Percentiles rank a stretch among this genome's conserved stretches.
phyloP scores from a whole-genome alignment of 1,140 invertebrate genomes.

The Drosophila pruinosa region DNA sequence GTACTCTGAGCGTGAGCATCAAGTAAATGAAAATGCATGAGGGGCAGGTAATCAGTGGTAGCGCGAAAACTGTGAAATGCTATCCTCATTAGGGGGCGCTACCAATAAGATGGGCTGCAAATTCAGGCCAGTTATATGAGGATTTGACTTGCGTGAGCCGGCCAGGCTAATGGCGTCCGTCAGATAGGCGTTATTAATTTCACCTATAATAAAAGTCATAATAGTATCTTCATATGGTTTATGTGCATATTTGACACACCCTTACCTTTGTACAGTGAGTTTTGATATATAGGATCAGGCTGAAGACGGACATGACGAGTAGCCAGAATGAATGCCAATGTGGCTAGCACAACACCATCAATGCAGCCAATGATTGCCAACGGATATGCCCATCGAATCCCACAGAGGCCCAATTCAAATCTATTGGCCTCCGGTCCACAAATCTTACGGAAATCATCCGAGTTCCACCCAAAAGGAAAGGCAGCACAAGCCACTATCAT shows the following conservation, averaged over 20 bases:
- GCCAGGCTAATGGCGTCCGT: slow-evolving; percentile 91
- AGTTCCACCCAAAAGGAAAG: slow-evolving; percentile 97
- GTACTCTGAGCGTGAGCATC: background rate
- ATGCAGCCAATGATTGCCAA: slow-evolving; percentile 95
- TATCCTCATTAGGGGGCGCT: slow-evolving; percentile 85
- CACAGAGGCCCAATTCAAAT: slow-evolving; percentile 91
- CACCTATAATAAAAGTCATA: slow-evolving; percentile 85
- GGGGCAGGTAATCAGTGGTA: slow-evolving; percentile 52
- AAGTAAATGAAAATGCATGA: background rate
- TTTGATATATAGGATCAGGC: slow-evolving; percentile 89
- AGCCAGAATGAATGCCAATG: slow-evolving; percentile 96
- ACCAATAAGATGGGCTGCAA: slow-evolving; percentile 90
- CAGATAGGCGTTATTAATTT: slow-evolving; percentile 93
- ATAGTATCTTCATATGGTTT: background rate
- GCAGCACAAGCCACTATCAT: slow-evolving; percentile 93
- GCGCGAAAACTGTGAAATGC: slow-evolving; percentile 90
- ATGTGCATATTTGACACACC: background rate
- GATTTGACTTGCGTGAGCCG: slow-evolving; percentile 90
- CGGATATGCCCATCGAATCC: slow-evolving; percentile 97
- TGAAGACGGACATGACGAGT: slow-evolving; percentile 93
- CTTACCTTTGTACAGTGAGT: slow-evolving; percentile 87
- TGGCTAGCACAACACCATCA: slow-evolving; percentile 94
- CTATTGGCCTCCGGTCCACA: slow-evolving; percentile 92
- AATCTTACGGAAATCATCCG: slow-evolving; percentile 90
- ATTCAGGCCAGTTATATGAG: slow-evolving; percentile 84